phyloP scores from a whole-genome alignment of 2,797 vertebrate species.

The Alauda arvensis region DNA sequence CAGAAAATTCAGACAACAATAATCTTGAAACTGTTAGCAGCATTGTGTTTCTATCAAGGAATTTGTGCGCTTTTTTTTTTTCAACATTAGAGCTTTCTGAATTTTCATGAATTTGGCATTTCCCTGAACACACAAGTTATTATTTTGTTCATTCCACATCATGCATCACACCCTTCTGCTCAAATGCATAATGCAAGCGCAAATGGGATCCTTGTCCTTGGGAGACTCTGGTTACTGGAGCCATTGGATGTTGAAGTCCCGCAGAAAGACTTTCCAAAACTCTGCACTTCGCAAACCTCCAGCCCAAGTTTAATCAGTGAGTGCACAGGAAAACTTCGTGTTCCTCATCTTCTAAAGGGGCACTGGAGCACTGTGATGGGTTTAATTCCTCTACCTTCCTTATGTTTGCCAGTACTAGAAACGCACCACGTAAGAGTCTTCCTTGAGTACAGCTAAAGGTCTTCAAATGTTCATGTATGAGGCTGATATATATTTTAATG shows the following conservation, averaged over 20 bases:
- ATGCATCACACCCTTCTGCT: conserved; percentile 68
- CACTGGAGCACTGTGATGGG: conserved; percentile 35
- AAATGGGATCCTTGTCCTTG: conserved; percentile 64
- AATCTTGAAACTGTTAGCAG: conserved; percentile 59
- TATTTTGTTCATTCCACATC: conserved; percentile 68
- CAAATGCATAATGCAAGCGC: conserved; percentile 64
- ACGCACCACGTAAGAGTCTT: conserved; percentile 35
- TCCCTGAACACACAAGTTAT: conserved; percentile 60
- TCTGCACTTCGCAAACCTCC: conserved; percentile 73
- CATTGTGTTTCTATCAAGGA: conserved; percentile 54
- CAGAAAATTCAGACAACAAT: conserved; percentile 64
- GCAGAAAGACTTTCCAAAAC: conserved; percentile 56
- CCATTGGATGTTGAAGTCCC: conserved; percentile 58
- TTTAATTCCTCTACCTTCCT: conserved; percentile 58
- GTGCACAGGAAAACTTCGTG: conserved; percentile 36
- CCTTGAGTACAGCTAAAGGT: conserved; percentile 48
- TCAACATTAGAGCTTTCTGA: conserved; percentile 62
- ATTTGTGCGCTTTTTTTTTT: background rate
- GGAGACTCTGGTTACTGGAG: conserved; percentile 67
- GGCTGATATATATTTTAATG: conserved; percentile 43
- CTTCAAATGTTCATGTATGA: conserved; percentile 54
- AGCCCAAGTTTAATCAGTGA: conserved; percentile 60
- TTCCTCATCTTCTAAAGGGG: conserved; percentile 63
- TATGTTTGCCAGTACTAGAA: conserved; percentile 53
- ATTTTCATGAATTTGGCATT: conserved; percentile 65